A percentile compares a stretch with the other conserved stretches of the same genome.
phyloP scores from a whole-genome alignment of 1,140 invertebrate genomes.

The Drosophila subobscura region DNA sequence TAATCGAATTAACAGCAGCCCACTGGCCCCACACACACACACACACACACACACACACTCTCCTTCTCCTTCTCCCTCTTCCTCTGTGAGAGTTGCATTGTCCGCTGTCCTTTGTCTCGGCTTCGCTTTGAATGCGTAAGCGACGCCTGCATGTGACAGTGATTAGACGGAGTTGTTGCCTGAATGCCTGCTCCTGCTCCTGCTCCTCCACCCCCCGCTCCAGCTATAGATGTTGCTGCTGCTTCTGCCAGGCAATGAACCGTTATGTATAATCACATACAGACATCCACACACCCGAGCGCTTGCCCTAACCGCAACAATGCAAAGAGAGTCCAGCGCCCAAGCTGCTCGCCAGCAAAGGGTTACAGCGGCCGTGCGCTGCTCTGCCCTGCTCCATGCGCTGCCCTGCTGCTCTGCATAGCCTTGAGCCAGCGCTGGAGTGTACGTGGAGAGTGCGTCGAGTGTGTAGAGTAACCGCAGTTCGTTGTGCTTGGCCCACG shows the following conservation, averaged over 20 bases:
- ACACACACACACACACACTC: neutral
- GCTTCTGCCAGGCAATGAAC: constrained; percentile 60
- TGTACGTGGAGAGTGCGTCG: too few species aligned
- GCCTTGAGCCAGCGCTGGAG: too few species aligned
- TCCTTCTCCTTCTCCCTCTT: constrained; percentile 1
- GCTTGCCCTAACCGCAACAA: constrained; percentile 12
- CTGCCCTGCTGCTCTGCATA: too few species aligned
- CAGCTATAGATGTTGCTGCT: constrained; percentile 13
- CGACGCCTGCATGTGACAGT: constrained; percentile 81
- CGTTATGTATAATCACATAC: constrained; percentile 65
- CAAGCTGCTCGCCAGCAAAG: too few species aligned
- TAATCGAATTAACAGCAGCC: constrained; percentile 83
- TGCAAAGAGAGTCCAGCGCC: neutral
- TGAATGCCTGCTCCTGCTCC: constrained; percentile 1
- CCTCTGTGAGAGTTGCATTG: constrained; percentile 27
- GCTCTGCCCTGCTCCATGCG: too few species aligned
- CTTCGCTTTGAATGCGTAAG: constrained; percentile 71
- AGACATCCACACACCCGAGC: constrained; percentile 6
- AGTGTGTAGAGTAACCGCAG: too few species aligned
- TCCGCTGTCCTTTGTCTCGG: constrained; percentile 60
- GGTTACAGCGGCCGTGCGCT: too few species aligned
- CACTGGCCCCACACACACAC: constrained; percentile 23
- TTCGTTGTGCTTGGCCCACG: too few species aligned
- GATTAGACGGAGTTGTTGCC: constrained; percentile 75
- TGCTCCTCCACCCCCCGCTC: neutral